Percentiles rank a stretch among this genome's conserved stretches.
Evolutionary conservation across 2,888 invertebrate genomes (phyloP).

Genomic region (Lacanobia wlatinum): DNA sequence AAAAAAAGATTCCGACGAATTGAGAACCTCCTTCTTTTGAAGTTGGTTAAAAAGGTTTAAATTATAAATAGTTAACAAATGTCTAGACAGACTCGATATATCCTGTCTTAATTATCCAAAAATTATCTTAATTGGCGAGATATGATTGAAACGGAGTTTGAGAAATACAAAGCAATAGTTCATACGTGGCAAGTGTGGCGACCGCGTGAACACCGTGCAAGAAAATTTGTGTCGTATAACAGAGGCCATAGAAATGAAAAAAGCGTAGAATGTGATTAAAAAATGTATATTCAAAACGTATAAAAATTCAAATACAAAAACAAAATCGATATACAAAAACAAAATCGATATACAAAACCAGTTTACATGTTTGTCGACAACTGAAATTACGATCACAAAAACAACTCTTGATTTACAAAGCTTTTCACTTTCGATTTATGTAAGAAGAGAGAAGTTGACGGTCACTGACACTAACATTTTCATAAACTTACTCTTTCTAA

Average conservation of each 20-base stretch:
- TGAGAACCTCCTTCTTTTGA: too few species aligned
- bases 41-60: too few species aligned
- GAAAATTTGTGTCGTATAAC: not conserved
- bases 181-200: too few species aligned
- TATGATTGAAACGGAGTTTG: too few species aligned
- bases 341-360: not conserved
- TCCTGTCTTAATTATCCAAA: too few species aligned
- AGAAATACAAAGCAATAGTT: too few species aligned
- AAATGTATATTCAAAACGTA: constrained; percentile 9
- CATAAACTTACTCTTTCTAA: constrained; percentile 15
- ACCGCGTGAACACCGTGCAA: too few species aligned
- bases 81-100: too few species aligned
- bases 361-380: not conserved
- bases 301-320: not conserved
- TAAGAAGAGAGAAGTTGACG: not conserved
- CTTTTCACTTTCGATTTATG: constrained; percentile 14
- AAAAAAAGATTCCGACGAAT: too few species aligned
- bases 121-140: too few species aligned
- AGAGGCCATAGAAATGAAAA: not conserved
- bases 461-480: constrained; percentile 6
- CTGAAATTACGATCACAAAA: constrained; percentile 2
- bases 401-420: constrained; percentile 12
- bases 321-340: not conserved
- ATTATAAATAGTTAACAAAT: too few species aligned
- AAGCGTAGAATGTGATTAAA: not conserved